Base-by-base conservation (phyloP, 2,113 vertebrate genomes). In the Excalfactoria chinensis region DNA sequence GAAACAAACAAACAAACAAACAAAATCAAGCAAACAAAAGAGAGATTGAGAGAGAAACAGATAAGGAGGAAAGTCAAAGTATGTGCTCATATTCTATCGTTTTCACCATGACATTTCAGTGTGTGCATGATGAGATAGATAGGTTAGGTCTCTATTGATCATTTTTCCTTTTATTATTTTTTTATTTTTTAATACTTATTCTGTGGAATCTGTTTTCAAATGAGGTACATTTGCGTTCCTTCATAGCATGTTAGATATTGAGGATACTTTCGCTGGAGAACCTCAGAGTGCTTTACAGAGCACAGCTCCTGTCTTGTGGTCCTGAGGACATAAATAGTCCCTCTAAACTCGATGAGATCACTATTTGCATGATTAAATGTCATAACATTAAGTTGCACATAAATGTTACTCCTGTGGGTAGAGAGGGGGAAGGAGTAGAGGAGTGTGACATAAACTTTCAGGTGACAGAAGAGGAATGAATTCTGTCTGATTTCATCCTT, bases 281-380 rank as follows among this genome's bases (percentile, higher is more conserved):
- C 32, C 43, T 13, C 51, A n/a, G 34, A 85, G 43, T 68, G 56
- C 21, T 89, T 80, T 68, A 58, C n/a, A 58, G 53, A 89, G 15
- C 68, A 70, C n/a, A 20, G 64, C 64, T 48, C n/a, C 64, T 80
- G 64, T 58, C 25, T 66, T 83, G 15, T 56, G 80, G 60, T 88
- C 56, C 60, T 53, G 23, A 85, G 68, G 49, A 93, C 75, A 86
- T 93, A 95, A 95, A 91, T 91, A 96, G 53, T 69, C 21, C 43
- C 43, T 58, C 53, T 64, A 51, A 85, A 88, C 66, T 77, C 75
- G 83, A 58, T 86, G 89, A 93, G 79, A 93, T 96, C 87, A 95
- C 83, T 91, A 95, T 95, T 93, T 96, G 74, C 68, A 77, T 91
- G 89, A 94, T 95, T 94, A 96, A 96, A 80, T 96, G 92, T 67